These are phyloP conservation scores for Pararge aegeria DNA, from an alignment of 1,140 invertebrate species.

Conservation along the genomic window DNA sequence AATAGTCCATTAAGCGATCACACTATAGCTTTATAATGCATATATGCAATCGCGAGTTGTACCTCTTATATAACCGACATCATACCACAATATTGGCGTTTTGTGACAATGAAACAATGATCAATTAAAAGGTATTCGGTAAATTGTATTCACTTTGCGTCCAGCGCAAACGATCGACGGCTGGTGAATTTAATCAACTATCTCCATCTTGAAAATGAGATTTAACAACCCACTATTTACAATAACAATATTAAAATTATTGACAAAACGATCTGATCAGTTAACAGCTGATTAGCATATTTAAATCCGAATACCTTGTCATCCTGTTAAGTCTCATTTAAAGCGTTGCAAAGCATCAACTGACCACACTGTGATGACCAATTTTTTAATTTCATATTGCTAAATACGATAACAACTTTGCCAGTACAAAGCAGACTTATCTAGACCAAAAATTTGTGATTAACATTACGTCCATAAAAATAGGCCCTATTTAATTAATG, in stretches of 20 bases:
- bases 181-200: background rate
- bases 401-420: constrained; percentile 29
- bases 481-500: constrained; percentile 50
- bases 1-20: constrained; percentile 74
- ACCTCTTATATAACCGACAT: background rate
- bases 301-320: constrained; percentile 11
- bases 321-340: background rate
- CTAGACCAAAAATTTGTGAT: constrained; percentile 39
- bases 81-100: constrained; percentile 2
- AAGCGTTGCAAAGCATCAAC: constrained; percentile 5
- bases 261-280: constrained; percentile 7
- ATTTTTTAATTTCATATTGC: constrained; percentile 20
- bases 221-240: constrained; percentile 37
- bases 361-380: constrained; percentile 19
- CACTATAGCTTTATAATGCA: constrained; percentile 56
- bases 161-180: constrained; percentile 25
- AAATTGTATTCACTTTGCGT: constrained; percentile 19
- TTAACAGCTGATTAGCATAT: background rate
- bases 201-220: background rate
- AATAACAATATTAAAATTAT: constrained; percentile 32
- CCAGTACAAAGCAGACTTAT: constrained; percentile 33
- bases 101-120: background rate
- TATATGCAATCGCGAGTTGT: constrained; percentile 25
- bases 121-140: background rate
- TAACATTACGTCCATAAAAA: constrained; percentile 36